These are phyloP conservation scores for Macrophya alboannulata DNA, from an alignment of 2,888 invertebrate genomes.

Conservation along the genomic window DNA sequence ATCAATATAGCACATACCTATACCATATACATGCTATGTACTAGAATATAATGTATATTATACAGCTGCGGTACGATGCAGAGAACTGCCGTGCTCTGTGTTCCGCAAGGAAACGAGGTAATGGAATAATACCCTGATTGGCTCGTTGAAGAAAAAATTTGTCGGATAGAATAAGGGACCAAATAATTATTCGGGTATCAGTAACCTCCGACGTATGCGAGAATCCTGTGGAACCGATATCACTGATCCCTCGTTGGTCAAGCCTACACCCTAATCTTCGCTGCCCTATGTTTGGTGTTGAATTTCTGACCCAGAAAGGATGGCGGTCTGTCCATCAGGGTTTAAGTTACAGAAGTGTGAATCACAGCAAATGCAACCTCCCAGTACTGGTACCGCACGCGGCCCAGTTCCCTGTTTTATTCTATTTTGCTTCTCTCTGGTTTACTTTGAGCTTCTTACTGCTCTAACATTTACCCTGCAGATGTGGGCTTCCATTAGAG, in stretches of 20 bases:
- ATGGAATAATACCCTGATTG: not conserved
- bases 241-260: not conserved
- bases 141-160: not conserved
- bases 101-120: not conserved
- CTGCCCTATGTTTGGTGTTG: not conserved
- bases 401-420: conserved; percentile 10
- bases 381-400: not conserved
- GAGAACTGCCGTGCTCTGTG: conserved; percentile 1
- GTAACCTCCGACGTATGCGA: not conserved
- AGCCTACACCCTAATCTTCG: not conserved
- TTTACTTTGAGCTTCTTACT: not conserved
- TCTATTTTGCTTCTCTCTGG: conserved; percentile 8
- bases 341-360: conserved; percentile 69
- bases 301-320: conserved; percentile 43
- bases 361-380: conserved; percentile 73
- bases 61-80: conserved; percentile 25
- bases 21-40: not conserved
- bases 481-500: conserved; percentile 18
- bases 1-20: not conserved
- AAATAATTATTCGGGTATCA: not conserved
- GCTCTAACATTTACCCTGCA: not conserved
- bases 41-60: not conserved
- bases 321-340: conserved; percentile 11
- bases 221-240: conserved; percentile 2
- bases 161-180: not conserved